Conservation (phyloP, 2,888 invertebrate species). For the Eilema sororculum region DNA sequence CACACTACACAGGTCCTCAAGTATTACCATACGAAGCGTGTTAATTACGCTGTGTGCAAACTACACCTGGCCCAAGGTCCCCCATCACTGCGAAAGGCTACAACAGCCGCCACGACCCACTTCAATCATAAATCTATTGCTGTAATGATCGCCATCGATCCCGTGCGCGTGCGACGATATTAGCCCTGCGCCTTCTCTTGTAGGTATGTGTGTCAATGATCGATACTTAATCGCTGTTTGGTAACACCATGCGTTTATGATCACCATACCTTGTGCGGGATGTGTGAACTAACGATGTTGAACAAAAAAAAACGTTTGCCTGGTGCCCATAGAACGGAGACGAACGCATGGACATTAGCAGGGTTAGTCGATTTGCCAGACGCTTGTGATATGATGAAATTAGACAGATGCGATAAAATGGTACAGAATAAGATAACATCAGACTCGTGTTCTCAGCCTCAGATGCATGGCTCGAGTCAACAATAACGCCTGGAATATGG, state of each 20-base stretch:
- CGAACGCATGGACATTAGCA: too few relatives aligned
- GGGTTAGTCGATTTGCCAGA: too few relatives aligned
- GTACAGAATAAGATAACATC: too few relatives aligned
- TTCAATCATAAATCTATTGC: slow-evolving; percentile 27
- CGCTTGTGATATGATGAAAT: too few relatives aligned
- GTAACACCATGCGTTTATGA: slow-evolving; percentile 5
- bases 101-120: neutral
- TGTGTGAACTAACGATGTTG: neutral
- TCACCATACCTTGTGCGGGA: neutral
- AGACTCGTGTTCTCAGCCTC: too few relatives aligned
- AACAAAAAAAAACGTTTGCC: neutral
- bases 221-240: slow-evolving; percentile 3
- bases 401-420: too few relatives aligned
- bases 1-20: neutral
- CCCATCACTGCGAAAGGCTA: too few relatives aligned
- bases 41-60: neutral
- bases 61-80: neutral
- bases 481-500: too few relatives aligned
- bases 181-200: slow-evolving; percentile 14
- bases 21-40: neutral
- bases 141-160: slow-evolving; percentile 35
- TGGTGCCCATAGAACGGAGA: neutral
- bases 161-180: slow-evolving; percentile 29
- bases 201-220: slow-evolving; percentile 35
- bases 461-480: too few relatives aligned